A percentile compares a stretch with the other conserved stretches of the same genome.
These are phyloP conservation scores for Neelides sp. DNA, from an alignment of 1,140 invertebrate genomes.

Conservation along the genomic window DNA sequence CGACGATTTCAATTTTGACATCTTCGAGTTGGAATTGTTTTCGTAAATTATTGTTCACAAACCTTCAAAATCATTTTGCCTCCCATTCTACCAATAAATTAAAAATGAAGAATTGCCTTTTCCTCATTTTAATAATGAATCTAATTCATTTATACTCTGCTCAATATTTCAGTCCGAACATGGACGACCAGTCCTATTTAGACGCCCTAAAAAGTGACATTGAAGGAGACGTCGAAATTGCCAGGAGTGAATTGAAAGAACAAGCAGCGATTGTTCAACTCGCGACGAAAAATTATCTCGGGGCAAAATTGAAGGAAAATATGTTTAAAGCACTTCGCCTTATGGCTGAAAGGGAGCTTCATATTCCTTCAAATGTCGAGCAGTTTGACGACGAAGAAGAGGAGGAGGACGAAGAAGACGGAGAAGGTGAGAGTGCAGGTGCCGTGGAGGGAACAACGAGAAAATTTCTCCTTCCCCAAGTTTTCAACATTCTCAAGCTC, in stretches of 20 bases:
- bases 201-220: slow-evolving; percentile 15
- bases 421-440: slow-evolving; percentile 7
- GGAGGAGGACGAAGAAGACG: slow-evolving; percentile 15
- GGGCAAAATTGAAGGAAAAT: slow-evolving; percentile 27
- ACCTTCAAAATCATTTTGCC: no score
- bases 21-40: no score
- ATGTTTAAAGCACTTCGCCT: slow-evolving; percentile 23
- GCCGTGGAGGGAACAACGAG: slow-evolving; percentile 10
- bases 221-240: slow-evolving; percentile 10
- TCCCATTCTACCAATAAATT: no score
- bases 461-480: no score
- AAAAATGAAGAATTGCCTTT: no score
- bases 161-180: slow-evolving; percentile 24
- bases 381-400: slow-evolving; percentile 8
- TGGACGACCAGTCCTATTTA: slow-evolving; percentile 20
- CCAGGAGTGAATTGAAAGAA: slow-evolving; percentile 10
- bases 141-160: no score
- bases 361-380: slow-evolving; percentile 6
- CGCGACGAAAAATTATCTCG: slow-evolving; percentile 19
- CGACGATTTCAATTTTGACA: no score
- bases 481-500: slow-evolving; percentile 22
- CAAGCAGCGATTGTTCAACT: slow-evolving; percentile 14
- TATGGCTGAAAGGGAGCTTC: slow-evolving; percentile 23
- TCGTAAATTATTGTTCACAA: no score
- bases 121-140: no score